Evolutionary conservation across 2,888 invertebrate species (phyloP), one percentile per base, ranked within the genome.

Genomic region (Aethes cnicana): DNA sequence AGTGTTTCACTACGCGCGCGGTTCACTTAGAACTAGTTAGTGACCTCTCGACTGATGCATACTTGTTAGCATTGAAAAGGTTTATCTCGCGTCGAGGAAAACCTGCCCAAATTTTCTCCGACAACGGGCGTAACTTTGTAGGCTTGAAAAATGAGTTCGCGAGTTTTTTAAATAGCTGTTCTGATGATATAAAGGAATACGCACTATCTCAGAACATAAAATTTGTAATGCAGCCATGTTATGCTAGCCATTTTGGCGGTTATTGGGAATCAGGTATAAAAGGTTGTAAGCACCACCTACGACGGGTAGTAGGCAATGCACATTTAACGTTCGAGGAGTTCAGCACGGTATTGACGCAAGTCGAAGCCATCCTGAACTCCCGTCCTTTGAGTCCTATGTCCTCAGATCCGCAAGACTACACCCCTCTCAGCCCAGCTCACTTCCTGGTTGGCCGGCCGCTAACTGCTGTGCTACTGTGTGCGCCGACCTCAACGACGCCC

Each of bases 401-500:
- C n/a, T n/a, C n/a, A n/a, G n/a, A n/a, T n/a, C n/a, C n/a, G n/a
- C n/a, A n/a, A n/a, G n/a, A n/a, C n/a, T n/a, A n/a, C n/a, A n/a
- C n/a, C n/a, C n/a, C n/a, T n/a, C n/a, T n/a, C n/a, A n/a, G n/a
- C n/a, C n/a, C n/a, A n/a, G n/a, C n/a, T n/a, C n/a, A n/a, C n/a
- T n/a, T n/a, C n/a, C n/a, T n/a, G n/a, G n/a, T n/a, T n/a, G n/a
- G n/a, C n/a, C n/a, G n/a, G n/a, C n/a, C n/a, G 8, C 7, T 30
- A 7, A 55, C 53, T 5, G 47, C 62, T n/a, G n/a, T n/a, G n/a
- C n/a, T 2, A 55, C 52, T 5, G 44, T 35, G 1, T 14, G n/a
- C 25, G 12, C 12, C 1, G 55, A 58, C 37, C 11, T 57, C 1
- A 26, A n/a, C 0, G 25, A n/a, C 3, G 16, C 17, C n/a, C 18